Evolutionary conservation across 2,888 invertebrate species (phyloP), one percentile per base, ranked within the genome.

Genomic region (Tromatobia lineatoria): DNA sequence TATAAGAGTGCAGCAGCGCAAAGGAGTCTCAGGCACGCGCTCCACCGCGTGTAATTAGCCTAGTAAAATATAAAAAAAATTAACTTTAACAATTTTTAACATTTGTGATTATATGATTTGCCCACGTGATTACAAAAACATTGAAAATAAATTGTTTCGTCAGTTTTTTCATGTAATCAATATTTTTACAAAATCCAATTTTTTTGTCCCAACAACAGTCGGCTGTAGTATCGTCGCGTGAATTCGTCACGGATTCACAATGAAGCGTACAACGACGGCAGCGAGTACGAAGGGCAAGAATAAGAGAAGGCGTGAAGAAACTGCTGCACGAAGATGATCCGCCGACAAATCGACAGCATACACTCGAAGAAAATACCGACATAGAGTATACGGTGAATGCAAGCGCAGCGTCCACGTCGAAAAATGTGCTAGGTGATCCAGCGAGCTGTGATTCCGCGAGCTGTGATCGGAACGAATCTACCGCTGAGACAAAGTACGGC

Each of bases 261-360:
- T 66, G 66, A 66, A 66, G 42, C 42, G 66, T 6, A 4, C 66
- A 66, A 66, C 66, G 20, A 45, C 42, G 66, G 66, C 66, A 66
- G 42, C 42, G 42, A 45, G 66, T 45, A 66, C 42, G 20, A 66
- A 45, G 23, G 42, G 45, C 20, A 45, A 66, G 38, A 38, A 20
- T n/a, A 64, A 42, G 25, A 38, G 18, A 42, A 61, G 29, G 34
- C 25, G 64, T 18, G 64, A 13, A 38, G 20, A 42, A 64, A 42
- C 38, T 64, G 64, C 42, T n/a, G 34, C 29, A 64, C 38, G 64
- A 38, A 64, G 64, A 64, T 38, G 64, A 64, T 42, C 64, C 64
- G 15, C 18, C 38, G 64, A 64, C 38, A 2, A 13, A 61, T 61
- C 34, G 34, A 61, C 34, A n/a, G 61, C 29, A 29, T 29, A 29